Evolutionary conservation across 1,140 invertebrate species (phyloP).

Genomic region (Tyrophagus putrescentiae): DNA sequence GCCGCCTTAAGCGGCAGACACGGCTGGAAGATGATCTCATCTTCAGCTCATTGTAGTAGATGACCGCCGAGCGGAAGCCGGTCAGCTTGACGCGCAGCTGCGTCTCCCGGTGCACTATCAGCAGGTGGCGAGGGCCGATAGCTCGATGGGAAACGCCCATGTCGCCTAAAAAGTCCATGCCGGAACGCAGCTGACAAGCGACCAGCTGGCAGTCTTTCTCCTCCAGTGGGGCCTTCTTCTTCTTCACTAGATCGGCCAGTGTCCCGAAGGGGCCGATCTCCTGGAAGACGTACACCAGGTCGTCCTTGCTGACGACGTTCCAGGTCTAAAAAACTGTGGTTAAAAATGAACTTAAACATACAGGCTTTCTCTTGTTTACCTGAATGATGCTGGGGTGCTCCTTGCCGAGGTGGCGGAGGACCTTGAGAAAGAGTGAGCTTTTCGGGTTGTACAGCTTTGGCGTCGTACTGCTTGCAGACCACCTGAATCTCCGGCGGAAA

Average conservation of each 20-base stretch:
- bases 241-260: not conserved
- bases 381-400: not conserved
- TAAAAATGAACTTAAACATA: too few relatives aligned
- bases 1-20: constrained; percentile 6
- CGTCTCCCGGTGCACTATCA: not conserved
- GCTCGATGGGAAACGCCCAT: not conserved
- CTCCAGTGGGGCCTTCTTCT: not conserved
- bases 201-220: not conserved
- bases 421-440: not conserved
- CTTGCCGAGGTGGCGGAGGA: not conserved
- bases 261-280: not conserved
- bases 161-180: not conserved
- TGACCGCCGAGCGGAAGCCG: not conserved
- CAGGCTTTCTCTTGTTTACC: not conserved
- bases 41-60: constrained; percentile 1
- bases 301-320: not conserved
- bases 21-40: constrained; percentile 8
- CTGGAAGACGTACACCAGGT: not conserved
- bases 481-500: not conserved
- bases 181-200: not conserved
- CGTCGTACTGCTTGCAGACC: too few relatives aligned
- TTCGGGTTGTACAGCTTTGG: not conserved
- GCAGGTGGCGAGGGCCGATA: not conserved
- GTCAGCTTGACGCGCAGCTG: constrained; percentile 3
- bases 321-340: too few relatives aligned